Evolutionary conservation across 2,797 vertebrate genomes (phyloP).

Genomic region (Parotocinclus haroldoi): DNA sequence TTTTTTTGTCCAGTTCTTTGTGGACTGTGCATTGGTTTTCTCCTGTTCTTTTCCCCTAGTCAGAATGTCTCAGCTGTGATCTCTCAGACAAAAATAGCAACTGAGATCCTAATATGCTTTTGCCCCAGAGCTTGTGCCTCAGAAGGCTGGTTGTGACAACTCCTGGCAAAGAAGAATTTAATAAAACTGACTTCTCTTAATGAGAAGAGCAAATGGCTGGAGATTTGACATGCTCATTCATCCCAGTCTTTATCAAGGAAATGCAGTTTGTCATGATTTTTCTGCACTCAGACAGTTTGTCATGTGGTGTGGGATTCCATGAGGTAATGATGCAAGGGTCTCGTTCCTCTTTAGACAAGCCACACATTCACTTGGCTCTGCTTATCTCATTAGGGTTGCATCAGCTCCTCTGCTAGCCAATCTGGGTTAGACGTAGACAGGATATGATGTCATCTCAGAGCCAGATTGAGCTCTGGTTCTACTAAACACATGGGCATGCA

Average conservation of each 20-base stretch:
- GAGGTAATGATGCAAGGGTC: constrained; percentile 57
- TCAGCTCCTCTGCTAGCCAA: constrained; percentile 51
- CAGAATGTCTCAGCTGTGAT: constrained; percentile 62
- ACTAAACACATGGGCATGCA: constrained; percentile 14
- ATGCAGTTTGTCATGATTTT: constrained; percentile 46
- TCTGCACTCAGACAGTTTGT: constrained; percentile 59
- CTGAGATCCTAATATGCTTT: constrained; percentile 37
- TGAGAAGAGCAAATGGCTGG: constrained; percentile 49
- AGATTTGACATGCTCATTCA: constrained; percentile 22
- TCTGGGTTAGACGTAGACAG: constrained; percentile 47
- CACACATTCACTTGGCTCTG: constrained; percentile 60
- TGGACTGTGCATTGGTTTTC: constrained; percentile 63
- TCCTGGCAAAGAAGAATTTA: constrained; percentile 43
- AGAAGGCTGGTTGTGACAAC: constrained; percentile 38
- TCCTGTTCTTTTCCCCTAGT: constrained; percentile 49
- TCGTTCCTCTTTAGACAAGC: constrained; percentile 55
- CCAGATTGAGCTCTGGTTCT: constrained; percentile 12
- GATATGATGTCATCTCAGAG: constrained; percentile 59
- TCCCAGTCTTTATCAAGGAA: constrained; percentile 34
- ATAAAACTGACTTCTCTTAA: constrained; percentile 45
- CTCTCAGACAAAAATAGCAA: constrained; percentile 52
- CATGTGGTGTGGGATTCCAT: constrained; percentile 58
- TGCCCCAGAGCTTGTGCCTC: constrained; percentile 43
- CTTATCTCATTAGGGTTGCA: constrained; percentile 52
- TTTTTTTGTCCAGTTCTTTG: constrained; percentile 48